Evolutionary conservation across 1,140 invertebrate species (phyloP), one percentile per base, ranked within the genome.

Genomic region (Leptonema lineaticorne): DNA sequence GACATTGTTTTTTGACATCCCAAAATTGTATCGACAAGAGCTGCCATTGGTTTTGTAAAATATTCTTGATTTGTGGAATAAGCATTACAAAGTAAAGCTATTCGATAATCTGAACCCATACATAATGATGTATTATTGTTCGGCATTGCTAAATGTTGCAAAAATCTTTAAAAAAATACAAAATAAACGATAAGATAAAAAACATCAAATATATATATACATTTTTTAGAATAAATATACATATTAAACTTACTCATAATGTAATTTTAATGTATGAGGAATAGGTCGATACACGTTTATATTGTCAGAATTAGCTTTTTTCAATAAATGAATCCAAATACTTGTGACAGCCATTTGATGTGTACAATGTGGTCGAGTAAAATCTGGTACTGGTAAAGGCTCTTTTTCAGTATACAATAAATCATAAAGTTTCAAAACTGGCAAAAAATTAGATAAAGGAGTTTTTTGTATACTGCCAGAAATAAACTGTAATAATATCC

Each of bases 381-480:
- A 90, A 80, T 98, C 95, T 0, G 96, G 96, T 14, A 97, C 88
- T 4, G 92, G 89, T 14, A 98, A 77, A 0, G 93, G 89, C 73
- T 96, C 93, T 74, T 91, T 91, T 76, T 97, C 95, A 0, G 94
- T 92, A 80, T 97, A 98, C 0, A 98, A 81, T 6, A 97, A 81
- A 78, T 98, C 95, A 78, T 95, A 95, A 0, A 97, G 82, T 78
- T 94, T 92, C 64, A 97, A 86, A 30, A 97, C 92, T 0, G 94
- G 94, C 48, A 97, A 79, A 76, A 97, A 97, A 76, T 95, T 94
- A 4, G 88, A 89, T 22, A 96, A 77, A 0, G 94, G 92, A 83
- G 97, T 97, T 72, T 95, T 90, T 80, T 97, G 94, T 75, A 98
- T 98, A 76, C 93, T 96, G 50, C 95, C 95, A 1, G 95, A 97